Base-by-base conservation (phyloP, 2,797 vertebrate species). In the Tragelaphus oryx region DNA sequence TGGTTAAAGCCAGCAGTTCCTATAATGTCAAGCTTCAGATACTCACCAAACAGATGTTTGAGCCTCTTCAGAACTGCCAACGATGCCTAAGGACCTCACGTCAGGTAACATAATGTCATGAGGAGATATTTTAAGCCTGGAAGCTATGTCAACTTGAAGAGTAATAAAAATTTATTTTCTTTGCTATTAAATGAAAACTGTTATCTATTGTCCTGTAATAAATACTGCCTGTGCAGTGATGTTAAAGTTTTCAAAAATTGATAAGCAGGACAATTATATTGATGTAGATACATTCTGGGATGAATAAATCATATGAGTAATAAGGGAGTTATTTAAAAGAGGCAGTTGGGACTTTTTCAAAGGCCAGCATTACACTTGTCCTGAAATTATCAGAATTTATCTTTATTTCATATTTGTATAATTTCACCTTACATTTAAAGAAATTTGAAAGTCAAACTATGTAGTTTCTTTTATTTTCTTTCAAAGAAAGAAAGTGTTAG, bases 1-100 rank as follows among this genome's bases (percentile, higher is more conserved):
- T 95, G 87, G 76, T 89, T 41, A 94, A 95, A 96, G 97, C 95
- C 96, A 96, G 80, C 37, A 55, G 33, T 16, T 94, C 86, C 50
- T 76, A 50, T 89, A 96, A 78, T 55, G 3, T 28, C 87, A 87
- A 94, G 87, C 65, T 92, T 94, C 54, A 74, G 76, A n/a, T 95
- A 57, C 68, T 96, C 95, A 96, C 55, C 93, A 95, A 74, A 76
- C 1, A 62, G 94, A 89, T 95, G 74, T 95, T 76, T 87, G 62
- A 74, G 87, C 3, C 0, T 95, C 93, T 91, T 96, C 54, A 0
- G 94, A 95, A 93, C 54, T 92, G 83, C 83, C 83, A 4, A 16
- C 74, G 78, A 92, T 96, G 93, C 96, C 88, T 46, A 85, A 93
- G 97, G 83, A 76, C 79, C 92, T 97, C 37, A 86, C 26, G 24